Evolutionary conservation across 2,797 vertebrate genomes (phyloP).

Genomic region (Muscicapa striata): DNA sequence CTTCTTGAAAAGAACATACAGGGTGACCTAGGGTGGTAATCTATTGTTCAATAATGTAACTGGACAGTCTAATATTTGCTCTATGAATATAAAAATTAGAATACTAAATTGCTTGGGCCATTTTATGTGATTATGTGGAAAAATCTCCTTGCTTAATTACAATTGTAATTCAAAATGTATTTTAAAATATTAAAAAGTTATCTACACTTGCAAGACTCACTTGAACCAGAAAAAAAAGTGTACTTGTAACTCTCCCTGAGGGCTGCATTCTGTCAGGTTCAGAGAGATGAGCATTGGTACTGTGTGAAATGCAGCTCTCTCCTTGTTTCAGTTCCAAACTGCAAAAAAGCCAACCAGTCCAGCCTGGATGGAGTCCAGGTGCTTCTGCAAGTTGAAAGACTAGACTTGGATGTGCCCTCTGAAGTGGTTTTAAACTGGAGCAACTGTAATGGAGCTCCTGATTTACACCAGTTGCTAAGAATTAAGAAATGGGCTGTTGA

Average conservation of each 20-base stretch:
- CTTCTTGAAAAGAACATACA: neutral
- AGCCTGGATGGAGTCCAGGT: neutral
- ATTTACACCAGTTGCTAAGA: neutral
- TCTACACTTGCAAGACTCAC: conserved; percentile 10
- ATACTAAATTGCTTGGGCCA: conserved; percentile 33
- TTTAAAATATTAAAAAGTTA: conserved; percentile 66
- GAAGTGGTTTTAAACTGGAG: neutral
- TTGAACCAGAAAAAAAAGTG: neutral
- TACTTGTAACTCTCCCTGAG: neutral
- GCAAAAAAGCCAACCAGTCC: neutral
- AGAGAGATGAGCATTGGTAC: neutral
- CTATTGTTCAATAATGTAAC: conserved; percentile 62
- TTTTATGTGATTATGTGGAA: conserved; percentile 29
- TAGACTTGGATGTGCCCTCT: neutral
- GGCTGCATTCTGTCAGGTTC: neutral
- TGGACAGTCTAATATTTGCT: conserved; percentile 53
- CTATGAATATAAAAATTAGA: conserved; percentile 60
- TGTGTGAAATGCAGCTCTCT: neutral
- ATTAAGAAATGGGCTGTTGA: neutral
- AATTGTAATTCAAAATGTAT: conserved; percentile 60
- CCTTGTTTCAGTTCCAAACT: neutral
- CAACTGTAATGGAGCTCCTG: neutral
- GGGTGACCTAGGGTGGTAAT: neutral
- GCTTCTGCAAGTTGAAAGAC: neutral
- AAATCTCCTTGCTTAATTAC: conserved; percentile 50